Evolutionary conservation across 2,888 invertebrate genomes (phyloP).

Genomic region (Busseola fusca): DNA sequence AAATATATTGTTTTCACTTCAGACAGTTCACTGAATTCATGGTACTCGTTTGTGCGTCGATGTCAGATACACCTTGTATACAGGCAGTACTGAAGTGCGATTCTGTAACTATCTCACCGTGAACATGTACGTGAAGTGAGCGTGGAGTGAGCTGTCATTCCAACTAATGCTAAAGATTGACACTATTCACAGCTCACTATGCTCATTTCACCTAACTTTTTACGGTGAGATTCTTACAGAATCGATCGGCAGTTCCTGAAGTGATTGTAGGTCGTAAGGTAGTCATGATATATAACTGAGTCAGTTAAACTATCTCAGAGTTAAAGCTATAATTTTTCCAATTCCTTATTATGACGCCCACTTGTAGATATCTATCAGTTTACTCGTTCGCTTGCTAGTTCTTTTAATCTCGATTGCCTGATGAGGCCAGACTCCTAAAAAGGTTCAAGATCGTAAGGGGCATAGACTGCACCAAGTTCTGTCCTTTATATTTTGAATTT

Average conservation of each 20-base stretch:
- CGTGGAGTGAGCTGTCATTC: no score
- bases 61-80: no score
- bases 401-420: not conserved
- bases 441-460: not conserved
- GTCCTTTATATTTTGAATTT: conserved; percentile 8
- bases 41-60: no score
- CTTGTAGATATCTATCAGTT: not conserved
- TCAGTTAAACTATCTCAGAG: not conserved
- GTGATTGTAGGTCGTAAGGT: not conserved
- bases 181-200: no score
- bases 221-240: no score
- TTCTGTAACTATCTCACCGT: no score
- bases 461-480: not conserved
- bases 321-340: not conserved
- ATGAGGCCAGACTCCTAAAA: not conserved
- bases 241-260: not conserved
- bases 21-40: no score
- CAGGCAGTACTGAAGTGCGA: not conserved
- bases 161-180: no score
- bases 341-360: not conserved
- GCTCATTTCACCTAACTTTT: no score
- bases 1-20: no score
- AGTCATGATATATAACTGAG: no score
- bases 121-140: no score
- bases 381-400: not conserved